Evolutionary conservation across 2,113 vertebrate genomes (phyloP).

Genomic region (Mormyrus lacerda): DNA sequence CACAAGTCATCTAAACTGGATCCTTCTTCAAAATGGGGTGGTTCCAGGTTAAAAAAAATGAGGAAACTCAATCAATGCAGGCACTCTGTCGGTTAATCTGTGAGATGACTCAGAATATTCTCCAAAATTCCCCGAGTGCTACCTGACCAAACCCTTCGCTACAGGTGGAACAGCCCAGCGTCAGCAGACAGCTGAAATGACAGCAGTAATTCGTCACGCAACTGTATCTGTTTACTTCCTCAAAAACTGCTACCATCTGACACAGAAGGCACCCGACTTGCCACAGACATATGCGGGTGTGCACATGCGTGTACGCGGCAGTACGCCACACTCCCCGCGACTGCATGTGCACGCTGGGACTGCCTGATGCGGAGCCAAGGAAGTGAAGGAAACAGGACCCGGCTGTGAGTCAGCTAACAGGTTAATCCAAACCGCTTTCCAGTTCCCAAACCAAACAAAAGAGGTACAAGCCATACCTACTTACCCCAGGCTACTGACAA

Average conservation of each 20-base stretch:
- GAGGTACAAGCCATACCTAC: background rate
- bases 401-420: background rate
- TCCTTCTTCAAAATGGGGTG: background rate
- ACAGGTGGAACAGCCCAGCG: background rate
- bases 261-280: background rate
- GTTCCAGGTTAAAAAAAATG: background rate
- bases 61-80: conserved; percentile 1
- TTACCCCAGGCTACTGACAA: background rate
- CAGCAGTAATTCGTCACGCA: background rate
- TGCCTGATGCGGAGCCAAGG: background rate
- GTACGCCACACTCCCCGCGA: background rate
- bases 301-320: background rate
- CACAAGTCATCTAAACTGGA: background rate
- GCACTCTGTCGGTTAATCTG: background rate
- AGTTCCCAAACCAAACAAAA: background rate
- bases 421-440: conserved; percentile 3
- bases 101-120: background rate
- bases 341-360: background rate
- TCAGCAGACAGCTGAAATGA: background rate
- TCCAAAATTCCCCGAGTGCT: background rate
- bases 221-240: background rate
- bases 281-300: background rate
- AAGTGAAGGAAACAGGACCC: background rate
- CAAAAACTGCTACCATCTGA: background rate
- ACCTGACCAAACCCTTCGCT: background rate